Base-by-base conservation (phyloP, 2,797 vertebrate species). In the Heterohyrax brucei region DNA sequence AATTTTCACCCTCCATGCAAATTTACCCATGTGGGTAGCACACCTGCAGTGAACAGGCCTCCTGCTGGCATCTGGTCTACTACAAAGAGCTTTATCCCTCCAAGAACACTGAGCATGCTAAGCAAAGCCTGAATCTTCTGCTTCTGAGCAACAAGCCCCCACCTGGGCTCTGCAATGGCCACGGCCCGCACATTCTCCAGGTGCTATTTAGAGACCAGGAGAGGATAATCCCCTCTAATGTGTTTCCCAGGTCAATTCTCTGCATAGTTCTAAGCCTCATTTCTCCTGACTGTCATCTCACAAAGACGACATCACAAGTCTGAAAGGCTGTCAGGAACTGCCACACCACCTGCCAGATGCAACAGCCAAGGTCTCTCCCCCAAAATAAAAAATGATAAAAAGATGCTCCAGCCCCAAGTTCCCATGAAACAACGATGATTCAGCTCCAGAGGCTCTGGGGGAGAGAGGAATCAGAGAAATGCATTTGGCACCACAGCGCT, bases 211-310 rank as follows among this genome's bases (percentile, higher is more conserved):
- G 77, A 53, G n/a, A 96, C 80, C 26, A 80, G 61, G 0, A 76
- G 81, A 91, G 28, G 48, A 79, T 46, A 64, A 95, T 39, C 22
- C 19, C 22, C 28, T 62, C 16, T 80, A 72, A 95, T 93, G 93
- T 80, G 77, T 91, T 96, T 73, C 82, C 50, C 91, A 96, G 87
- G 80, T 92, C 44, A 44, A 59, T 73, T 64, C 81, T n/a, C 81
- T 66, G 18, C 78, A n/a, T 24, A 79, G 33, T 81, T 73, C 46
- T n/a, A 85, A 82, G 70, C 50, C 62, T 80, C 19, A 91, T 62
- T 95, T 93, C 80, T 93, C 92, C 79, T 88, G 44, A 12, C 12
- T 48, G 80, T 28, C 83, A 68, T 79, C 48, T 53, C 66, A 30
- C 70, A 92, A 93, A 53, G 61, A 80, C 88, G 18, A 14, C 33